Percentiles rank a stretch among this genome's conserved stretches.
These are phyloP conservation scores for Napeogenes sylphis DNA, from an alignment of 2,888 invertebrate species.

Conservation along the genomic window DNA sequence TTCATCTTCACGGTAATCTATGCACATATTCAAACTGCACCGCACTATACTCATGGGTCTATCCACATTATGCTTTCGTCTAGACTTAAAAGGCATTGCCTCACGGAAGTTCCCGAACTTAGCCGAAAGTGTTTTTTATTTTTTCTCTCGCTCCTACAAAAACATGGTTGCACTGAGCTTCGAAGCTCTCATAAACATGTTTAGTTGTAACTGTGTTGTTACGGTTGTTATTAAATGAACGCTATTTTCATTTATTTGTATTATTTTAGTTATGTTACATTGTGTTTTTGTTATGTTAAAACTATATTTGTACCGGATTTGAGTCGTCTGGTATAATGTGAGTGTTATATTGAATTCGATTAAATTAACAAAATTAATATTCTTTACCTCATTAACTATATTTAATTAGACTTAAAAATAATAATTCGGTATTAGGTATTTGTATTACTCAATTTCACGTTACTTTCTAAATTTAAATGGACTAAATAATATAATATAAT, in stretches of 20 bases:
- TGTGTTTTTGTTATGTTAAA: constrained; percentile 17
- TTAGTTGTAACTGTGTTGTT: constrained; percentile 39
- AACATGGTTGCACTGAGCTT: constrained; percentile 50
- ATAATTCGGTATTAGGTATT: too few species aligned
- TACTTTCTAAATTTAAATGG: too few species aligned
- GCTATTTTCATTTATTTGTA: constrained; percentile 59
- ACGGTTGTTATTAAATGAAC: constrained; percentile 54
- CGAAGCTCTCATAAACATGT: constrained; percentile 43
- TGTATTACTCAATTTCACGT: too few species aligned
- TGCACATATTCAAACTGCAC: neutral
- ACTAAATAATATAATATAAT: too few species aligned
- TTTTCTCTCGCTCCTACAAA: constrained; percentile 62
- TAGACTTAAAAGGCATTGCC: constrained; percentile 46
- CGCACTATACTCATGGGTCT: constrained; percentile 2
- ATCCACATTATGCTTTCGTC: constrained; percentile 45
- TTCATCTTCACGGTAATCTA: neutral
- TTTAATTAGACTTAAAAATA: too few species aligned
- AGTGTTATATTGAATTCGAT: neutral
- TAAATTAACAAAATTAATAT: too few species aligned
- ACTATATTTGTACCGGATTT: constrained; percentile 3
- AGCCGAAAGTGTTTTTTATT: constrained; percentile 62
- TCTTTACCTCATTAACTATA: too few species aligned
- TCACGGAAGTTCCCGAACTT: constrained; percentile 58
- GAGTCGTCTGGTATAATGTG: neutral
- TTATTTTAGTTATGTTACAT: constrained; percentile 38